Percentiles rank a stretch among this genome's conserved stretches.
Conservation (phyloP, 1,140 invertebrate genomes). For the Drosophila virilis region DNA sequence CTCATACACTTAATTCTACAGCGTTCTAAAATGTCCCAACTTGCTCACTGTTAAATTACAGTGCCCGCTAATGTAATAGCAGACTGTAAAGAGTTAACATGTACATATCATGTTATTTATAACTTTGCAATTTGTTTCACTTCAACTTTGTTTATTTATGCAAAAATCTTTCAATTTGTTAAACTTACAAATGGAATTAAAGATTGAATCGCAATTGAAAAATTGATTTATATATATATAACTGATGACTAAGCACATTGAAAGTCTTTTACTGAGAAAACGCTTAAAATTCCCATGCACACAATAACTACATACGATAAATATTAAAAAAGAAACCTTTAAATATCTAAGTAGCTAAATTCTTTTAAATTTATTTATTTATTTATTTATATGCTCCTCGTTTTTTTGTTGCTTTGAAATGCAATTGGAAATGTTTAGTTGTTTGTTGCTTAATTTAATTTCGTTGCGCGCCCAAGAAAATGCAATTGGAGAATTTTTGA, state of each 20-base stretch:
- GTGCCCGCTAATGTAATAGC: background rate
- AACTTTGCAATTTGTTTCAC: constrained; percentile 27
- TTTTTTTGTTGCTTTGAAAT: constrained; percentile 58
- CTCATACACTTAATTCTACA: background rate
- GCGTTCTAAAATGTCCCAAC: constrained; percentile 21
- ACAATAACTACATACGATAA: constrained; percentile 46
- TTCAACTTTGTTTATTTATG: constrained; percentile 75
- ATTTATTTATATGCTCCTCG: background rate
- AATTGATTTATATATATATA: constrained; percentile 17
- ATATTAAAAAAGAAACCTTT: constrained; percentile 61
- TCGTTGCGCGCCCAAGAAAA: constrained; percentile 38
- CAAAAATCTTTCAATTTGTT: constrained; percentile 66
- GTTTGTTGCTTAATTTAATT: constrained; percentile 27
- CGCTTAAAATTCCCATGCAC: constrained; percentile 48
- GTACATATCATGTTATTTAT: background rate
- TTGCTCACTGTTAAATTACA: background rate
- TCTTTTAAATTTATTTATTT: constrained; percentile 31
- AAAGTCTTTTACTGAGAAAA: constrained; percentile 35
- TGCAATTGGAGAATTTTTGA: constrained; percentile 17
- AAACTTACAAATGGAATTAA: constrained; percentile 69
- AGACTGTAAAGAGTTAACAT: background rate
- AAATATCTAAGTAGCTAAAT: constrained; percentile 39
- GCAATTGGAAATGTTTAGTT: constrained; percentile 65
- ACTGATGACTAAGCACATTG: constrained; percentile 58
- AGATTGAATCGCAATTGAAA: constrained; percentile 49